A percentile compares a stretch with the other conserved stretches of the same genome.
Evolutionary conservation across 2,797 vertebrate species (phyloP).

Genomic region (Notamacropus eugenii): DNA sequence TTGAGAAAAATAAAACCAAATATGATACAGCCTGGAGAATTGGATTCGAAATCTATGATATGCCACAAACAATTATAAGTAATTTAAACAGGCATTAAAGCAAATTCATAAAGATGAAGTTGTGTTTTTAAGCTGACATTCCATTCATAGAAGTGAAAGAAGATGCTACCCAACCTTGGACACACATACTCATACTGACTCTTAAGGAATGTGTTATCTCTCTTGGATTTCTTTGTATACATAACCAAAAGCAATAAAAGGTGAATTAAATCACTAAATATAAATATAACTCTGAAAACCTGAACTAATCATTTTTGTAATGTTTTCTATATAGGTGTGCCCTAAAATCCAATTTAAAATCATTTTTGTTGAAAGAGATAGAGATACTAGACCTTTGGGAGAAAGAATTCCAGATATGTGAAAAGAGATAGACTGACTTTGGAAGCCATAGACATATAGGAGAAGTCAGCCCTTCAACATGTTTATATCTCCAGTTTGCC

Average conservation of each 20-base stretch:
- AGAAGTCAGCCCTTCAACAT: background rate
- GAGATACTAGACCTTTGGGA: background rate
- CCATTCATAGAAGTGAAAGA: slow-evolving; percentile 1
- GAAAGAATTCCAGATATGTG: background rate
- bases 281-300: background rate
- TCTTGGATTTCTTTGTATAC: slow-evolving; percentile 7
- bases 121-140: background rate
- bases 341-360: background rate
- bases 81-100: background rate
- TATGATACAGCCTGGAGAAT: background rate
- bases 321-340: background rate
- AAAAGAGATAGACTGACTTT: background rate
- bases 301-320: background rate
- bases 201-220: background rate
- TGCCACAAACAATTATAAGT: background rate
- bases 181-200: background rate
- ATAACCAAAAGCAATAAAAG: background rate
- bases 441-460: background rate
- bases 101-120: background rate
- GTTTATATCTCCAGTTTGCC: background rate
- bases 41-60: background rate
- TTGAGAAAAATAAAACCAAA: background rate
- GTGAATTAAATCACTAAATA: background rate
- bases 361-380: background rate
- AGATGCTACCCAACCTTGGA: background rate